Base-by-base conservation (phyloP, 2,888 invertebrate species). In the Andrena praecox region DNA sequence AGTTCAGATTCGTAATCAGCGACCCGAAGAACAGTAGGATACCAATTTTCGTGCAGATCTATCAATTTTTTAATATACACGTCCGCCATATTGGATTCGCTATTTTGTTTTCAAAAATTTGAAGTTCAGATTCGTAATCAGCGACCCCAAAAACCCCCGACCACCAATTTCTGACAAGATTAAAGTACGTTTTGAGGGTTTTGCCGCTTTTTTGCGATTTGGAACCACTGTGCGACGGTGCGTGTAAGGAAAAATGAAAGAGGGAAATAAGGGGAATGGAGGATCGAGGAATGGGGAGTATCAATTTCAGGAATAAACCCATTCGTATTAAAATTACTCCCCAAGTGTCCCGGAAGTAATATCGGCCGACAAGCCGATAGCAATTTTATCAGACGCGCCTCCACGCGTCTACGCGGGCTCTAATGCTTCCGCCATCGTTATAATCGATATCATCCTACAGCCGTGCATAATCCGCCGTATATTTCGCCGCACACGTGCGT, bases 381-480 rank as follows among this genome's bases (percentile, higher is more conserved):
- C 80, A 84, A 79, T 86, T 86, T 86, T 80, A 86, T 80, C 76
- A 67, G 67, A 73, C 48, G 42, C 72, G 16, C 20, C 62, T 60
- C 20, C 42, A 24, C 63, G 68, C 59, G 67, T 76, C 64, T 33
- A 52, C 48, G 20, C 42, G 5, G 16, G 10, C 62, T 64, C 54
- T 62, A 64, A 72, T 66, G 76, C 72, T 33, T 73, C 73, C 73
- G 71, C 74, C 75, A 80, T 68, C 72, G 86, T 80, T 72, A 76
- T 82, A 84, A 86, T 87, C 86, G 84, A 86, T 86, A 84, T 73
- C 59, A 68, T 24, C 35, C 20, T 48, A 73, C 73, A 78, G 78
- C 64, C 59, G 64, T 64, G 70, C 77, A 80, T 84, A 84, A 86
- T 86, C 70, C 77, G 52, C 33, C 31, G 62, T 77, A 59, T 63